These are phyloP conservation scores for Puffinus mauretanicus DNA, from an alignment of 2,113 vertebrate genomes.

Conservation along the genomic window DNA sequence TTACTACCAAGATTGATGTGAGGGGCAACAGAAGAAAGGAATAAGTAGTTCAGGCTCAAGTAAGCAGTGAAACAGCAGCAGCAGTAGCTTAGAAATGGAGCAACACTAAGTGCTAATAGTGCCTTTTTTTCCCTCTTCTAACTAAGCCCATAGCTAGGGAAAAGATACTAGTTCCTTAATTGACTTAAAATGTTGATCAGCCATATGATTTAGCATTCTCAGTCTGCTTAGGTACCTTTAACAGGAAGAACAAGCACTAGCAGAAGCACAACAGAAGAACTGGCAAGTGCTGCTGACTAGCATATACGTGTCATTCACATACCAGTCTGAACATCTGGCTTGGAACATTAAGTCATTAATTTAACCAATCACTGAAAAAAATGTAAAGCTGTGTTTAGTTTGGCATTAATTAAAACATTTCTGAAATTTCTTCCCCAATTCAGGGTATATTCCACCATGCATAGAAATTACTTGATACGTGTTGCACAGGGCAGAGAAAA, in stretches of 20 bases:
- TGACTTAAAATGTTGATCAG: neutral
- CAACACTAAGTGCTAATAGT: neutral
- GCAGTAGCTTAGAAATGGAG: neutral
- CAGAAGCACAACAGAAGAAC: constrained; percentile 9
- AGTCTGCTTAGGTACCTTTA: neutral
- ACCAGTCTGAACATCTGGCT: constrained; percentile 47
- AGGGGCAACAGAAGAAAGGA: neutral
- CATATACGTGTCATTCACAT: neutral
- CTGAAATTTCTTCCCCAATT: neutral
- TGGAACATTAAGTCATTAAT: constrained; percentile 49
- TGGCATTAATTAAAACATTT: constrained; percentile 19
- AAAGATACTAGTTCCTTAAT: neutral
- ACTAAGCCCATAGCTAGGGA: neutral
- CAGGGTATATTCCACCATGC: neutral
- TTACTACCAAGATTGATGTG: neutral
- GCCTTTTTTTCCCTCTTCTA: neutral
- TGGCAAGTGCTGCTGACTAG: constrained; percentile 40
- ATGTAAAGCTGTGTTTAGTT: constrained; percentile 40
- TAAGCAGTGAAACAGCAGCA: constrained; percentile 12
- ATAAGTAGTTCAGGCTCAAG: neutral
- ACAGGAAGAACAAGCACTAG: constrained; percentile 14
- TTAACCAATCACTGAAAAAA: constrained; percentile 45
- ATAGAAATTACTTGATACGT: neutral
- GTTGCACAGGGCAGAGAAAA: neutral
- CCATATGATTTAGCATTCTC: neutral